Evolutionary conservation across 1,140 invertebrate genomes (phyloP).

Genomic region (Trichonephila inaurata): DNA sequence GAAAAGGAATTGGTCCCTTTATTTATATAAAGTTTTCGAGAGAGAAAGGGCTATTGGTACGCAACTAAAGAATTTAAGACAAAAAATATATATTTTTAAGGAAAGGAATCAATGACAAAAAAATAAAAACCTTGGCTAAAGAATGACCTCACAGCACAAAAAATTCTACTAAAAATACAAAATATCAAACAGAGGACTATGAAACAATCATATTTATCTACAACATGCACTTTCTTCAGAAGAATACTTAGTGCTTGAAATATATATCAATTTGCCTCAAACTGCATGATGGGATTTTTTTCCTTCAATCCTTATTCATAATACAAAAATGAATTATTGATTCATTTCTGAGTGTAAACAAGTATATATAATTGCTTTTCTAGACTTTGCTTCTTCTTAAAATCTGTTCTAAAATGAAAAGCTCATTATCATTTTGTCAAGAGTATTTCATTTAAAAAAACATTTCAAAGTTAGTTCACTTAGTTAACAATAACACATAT

Average conservation of each 20-base stretch:
- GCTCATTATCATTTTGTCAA: no score
- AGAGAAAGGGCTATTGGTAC: background rate
- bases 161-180: background rate
- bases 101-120: background rate
- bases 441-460: no score
- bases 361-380: no score
- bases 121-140: conserved; percentile 10
- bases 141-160: background rate
- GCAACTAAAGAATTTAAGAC: no score
- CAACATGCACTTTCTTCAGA: background rate
- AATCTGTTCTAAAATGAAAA: no score
- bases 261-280: background rate
- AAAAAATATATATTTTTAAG: background rate
- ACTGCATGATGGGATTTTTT: background rate
- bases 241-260: background rate
- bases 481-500: no score
- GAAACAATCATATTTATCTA: conserved; percentile 38
- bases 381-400: no score
- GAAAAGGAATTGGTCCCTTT: conserved; percentile 19
- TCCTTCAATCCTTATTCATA: background rate
- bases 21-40: background rate
- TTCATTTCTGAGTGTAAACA: no score
- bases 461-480: no score
- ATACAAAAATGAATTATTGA: no score
- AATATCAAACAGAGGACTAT: conserved; percentile 2